Base-by-base conservation (phyloP, 2,888 invertebrate genomes). In the Mayetiola destructor region DNA sequence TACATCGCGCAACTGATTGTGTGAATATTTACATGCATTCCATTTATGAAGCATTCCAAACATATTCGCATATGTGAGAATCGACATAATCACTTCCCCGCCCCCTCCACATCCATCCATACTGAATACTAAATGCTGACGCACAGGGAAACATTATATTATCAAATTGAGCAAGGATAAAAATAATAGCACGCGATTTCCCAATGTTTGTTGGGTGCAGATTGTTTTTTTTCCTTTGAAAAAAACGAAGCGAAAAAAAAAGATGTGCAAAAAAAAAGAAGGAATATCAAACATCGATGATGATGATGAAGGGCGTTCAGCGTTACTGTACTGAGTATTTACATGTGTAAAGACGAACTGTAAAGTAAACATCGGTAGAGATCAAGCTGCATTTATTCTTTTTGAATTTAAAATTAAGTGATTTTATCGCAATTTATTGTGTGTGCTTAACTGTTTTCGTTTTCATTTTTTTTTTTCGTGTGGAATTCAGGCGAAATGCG, bases 391-490 rank as follows among this genome's bases (percentile, higher is more conserved):
- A n/a, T n/a, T n/a, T n/a, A n/a, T 60, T 61, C 60, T 59, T 60
- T 62, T 58, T 59, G 61, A 61, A 62, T 62, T 61, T 62, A 61
- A 61, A 62, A 62, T 62, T 62, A 62, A 62, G 62, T 61, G 59
- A 59, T 62, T 57, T 57, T 57, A 57, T 57, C 48, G 32, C 42
- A 36, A 57, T 48, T 48, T 48, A 48, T 48, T 48, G 48, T 48
- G 23, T 48, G 48, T n/a, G 27, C n/a, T 27, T n/a, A n/a, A n/a
- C n/a, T n/a, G n/a, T n/a, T n/a, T n/a, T n/a, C n/a, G n/a, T n/a
- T n/a, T n/a, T n/a, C n/a, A n/a, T n/a, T n/a, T n/a, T n/a, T n/a
- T n/a, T n/a, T n/a, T n/a, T n/a, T n/a, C n/a, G n/a, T n/a, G n/a
- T n/a, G n/a, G n/a, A n/a, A n/a, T n/a, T n/a, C n/a, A n/a, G n/a